Evolutionary conservation across 2,888 invertebrate species (phyloP), one percentile per base, ranked within the genome.

Genomic region (Bimastos eiseni): DNA sequence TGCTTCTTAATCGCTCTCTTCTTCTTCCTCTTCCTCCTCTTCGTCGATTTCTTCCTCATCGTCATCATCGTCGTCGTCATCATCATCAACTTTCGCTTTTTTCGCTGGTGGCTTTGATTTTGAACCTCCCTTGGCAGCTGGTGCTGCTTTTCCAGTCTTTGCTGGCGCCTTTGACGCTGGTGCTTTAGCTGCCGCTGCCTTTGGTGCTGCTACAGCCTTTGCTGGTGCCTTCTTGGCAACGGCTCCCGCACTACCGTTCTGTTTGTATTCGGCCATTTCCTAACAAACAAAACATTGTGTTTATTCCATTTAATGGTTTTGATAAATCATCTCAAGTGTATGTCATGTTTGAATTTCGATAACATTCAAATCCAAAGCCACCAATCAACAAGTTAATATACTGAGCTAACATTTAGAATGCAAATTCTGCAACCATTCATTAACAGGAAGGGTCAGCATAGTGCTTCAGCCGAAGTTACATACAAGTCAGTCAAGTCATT

Each of bases 71-170:
- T 92, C 92, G 30, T 92, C 92, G 30, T 90, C 90, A n/a, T 91
- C 92, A 38, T 92, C 92, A 97, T 97, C 95, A n/a, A 70, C 33
- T 44, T 83, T 90, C 30, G 91, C 55, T 30, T 89, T 91, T 88
- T 90, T 91, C 24, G 90, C 49, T 2, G 89, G 88, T 33, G 88
- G 88, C 88, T 90, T 83, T 21, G 89, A 36, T 86, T 91, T 89
- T 19, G 83, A 44, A 15, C 49, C 91, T 21, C 90, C 90, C n/a
- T 89, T 91, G 34, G 91, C n/a, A 38, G 89, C 88, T 88, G 89
- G 21, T 38, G 86, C 86, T 86, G 86, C 36, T 36, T 86, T 86
- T 34, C 90, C 90, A 11, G 70, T 8, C 70, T 70, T 70, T n/a
- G 70, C n/a, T 30, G 70, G 70, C n/a, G 70, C 70, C n/a, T 70